Evolutionary conservation across 2,888 invertebrate genomes (phyloP).

Genomic region (Habroteleia sp.): DNA sequence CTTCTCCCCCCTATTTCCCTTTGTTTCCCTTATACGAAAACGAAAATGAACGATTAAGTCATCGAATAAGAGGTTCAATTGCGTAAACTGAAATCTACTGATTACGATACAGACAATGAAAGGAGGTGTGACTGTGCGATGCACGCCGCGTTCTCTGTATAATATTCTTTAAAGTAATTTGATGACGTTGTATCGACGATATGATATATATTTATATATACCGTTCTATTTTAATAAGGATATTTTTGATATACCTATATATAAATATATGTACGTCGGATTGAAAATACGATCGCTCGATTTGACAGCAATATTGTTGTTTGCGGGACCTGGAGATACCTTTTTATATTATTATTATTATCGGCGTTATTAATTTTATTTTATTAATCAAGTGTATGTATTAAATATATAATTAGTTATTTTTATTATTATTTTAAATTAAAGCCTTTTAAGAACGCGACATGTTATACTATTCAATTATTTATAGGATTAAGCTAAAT

Average conservation of each 20-base stretch:
- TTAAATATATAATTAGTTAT: neutral
- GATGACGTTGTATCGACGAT: conserved; percentile 74
- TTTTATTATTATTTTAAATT: conserved; percentile 2
- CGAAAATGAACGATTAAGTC: conserved; percentile 43
- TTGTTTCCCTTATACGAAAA: conserved; percentile 29
- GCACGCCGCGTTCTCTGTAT: conserved; percentile 55
- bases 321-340: conserved; percentile 52
- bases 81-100: conserved; percentile 28
- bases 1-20: neutral
- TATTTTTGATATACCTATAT: conserved; percentile 81
- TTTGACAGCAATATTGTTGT: conserved; percentile 70
- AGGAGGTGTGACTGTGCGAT: conserved; percentile 42
- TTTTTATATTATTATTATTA: conserved; percentile 17
- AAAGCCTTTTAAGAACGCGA: neutral
- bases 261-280: conserved; percentile 71
- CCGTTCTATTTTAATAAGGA: conserved; percentile 81
- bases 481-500: conserved; percentile 1
- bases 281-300: conserved; percentile 70
- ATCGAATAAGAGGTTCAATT: conserved; percentile 22
- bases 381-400: neutral
- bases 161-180: conserved; percentile 71
- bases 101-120: conserved; percentile 27
- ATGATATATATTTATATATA: conserved; percentile 76
- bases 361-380: conserved; percentile 5
- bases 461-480: neutral